A percentile compares a stretch with the other conserved stretches of the same genome.
Evolutionary conservation across 2,797 vertebrate species (phyloP).

Genomic region (Basileuterus tristriatus): DNA sequence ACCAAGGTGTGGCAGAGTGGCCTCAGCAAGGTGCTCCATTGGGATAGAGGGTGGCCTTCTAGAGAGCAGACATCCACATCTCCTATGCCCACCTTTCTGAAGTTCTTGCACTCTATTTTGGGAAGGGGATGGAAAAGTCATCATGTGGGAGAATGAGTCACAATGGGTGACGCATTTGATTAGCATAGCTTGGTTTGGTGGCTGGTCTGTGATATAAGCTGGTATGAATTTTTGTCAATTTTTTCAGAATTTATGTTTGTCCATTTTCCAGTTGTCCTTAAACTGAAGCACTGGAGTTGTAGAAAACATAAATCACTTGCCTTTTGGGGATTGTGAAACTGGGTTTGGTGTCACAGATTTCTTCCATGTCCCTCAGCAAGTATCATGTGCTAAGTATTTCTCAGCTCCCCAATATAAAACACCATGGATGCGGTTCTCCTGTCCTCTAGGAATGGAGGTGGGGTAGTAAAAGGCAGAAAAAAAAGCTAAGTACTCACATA

Average conservation of each 20-base stretch:
- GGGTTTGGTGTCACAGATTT: background rate
- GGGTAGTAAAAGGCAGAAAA: background rate
- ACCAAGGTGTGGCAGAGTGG: background rate
- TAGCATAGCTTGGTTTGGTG: background rate
- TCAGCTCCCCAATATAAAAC: background rate
- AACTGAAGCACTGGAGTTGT: background rate
- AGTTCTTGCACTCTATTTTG: background rate
- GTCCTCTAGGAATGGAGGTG: background rate
- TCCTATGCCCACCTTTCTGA: background rate
- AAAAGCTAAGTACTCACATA: background rate
- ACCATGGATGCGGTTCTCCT: background rate
- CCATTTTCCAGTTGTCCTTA: background rate
- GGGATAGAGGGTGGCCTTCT: background rate
- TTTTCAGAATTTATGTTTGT: background rate
- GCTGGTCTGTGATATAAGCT: background rate
- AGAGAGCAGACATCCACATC: background rate
- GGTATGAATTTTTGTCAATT: background rate
- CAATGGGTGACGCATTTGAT: background rate
- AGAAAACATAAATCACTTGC: background rate
- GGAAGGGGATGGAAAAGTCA: background rate
- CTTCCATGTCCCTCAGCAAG: background rate
- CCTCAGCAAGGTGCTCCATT: fast-evolving
- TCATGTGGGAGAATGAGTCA: constrained; percentile 1
- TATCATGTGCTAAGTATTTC: fast-evolving
- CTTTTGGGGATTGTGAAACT: background rate